phyloP scores from a whole-genome alignment of 2,888 invertebrate species.

The Diadromus collaris region DNA sequence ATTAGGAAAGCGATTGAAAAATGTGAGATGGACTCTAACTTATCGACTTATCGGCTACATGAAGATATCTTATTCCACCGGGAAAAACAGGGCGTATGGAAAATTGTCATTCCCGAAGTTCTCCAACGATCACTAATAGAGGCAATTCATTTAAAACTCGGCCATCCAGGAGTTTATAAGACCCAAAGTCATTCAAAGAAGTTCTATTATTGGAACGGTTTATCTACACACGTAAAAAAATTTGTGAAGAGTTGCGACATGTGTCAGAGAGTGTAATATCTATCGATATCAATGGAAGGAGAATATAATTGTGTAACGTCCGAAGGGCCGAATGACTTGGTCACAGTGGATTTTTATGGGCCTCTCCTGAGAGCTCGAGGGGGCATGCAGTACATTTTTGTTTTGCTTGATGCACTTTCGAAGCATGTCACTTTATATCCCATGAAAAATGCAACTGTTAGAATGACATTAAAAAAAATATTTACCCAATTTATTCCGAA shows the following conservation, averaged over 20 bases:
- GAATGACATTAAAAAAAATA: slow-evolving; percentile 41
- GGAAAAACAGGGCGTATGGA: background rate
- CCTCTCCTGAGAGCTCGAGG: slow-evolving; percentile 7
- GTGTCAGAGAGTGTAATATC: slow-evolving; percentile 56
- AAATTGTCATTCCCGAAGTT: slow-evolving; percentile 2
- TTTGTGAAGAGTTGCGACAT: slow-evolving; percentile 53
- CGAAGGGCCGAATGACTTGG: background rate
- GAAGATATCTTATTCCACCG: background rate
- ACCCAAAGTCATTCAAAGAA: slow-evolving; percentile 27
- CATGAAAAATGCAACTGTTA: slow-evolving; percentile 59
- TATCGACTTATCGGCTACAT: background rate
- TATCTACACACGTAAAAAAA: slow-evolving; percentile 24
- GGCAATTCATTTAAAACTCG: slow-evolving; percentile 35
- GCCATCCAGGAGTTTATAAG: slow-evolving; percentile 47
- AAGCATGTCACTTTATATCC: slow-evolving; percentile 66
- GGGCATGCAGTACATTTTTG: slow-evolving; percentile 62
- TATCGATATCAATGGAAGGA: slow-evolving; percentile 51
- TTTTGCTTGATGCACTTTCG: slow-evolving; percentile 64
- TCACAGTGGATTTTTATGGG: slow-evolving; percentile 18
- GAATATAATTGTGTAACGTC: slow-evolving; percentile 11
- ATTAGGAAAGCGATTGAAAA: background rate
- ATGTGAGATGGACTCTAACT: background rate
- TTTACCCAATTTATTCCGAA: slow-evolving; percentile 25
- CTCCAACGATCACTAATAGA: slow-evolving; percentile 1
- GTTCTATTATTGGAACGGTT: slow-evolving; percentile 46